Evolutionary conservation across 2,888 invertebrate species (phyloP).

Genomic region (Chirona hameri): DNA sequence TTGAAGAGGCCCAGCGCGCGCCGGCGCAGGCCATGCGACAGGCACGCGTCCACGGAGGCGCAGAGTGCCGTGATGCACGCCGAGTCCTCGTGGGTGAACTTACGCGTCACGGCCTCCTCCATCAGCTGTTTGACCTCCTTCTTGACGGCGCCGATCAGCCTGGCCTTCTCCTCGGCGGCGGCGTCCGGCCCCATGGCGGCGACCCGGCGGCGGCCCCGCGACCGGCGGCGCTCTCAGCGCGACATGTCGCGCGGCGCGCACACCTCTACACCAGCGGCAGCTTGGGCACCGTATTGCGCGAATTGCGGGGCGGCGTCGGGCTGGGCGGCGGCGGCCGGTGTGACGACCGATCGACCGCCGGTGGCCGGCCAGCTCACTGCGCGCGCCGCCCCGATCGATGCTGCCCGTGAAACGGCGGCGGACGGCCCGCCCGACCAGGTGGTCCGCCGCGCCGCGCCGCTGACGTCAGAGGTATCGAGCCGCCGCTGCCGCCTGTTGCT

Average conservation of each 20-base stretch:
- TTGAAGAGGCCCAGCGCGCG: slow-evolving; percentile 73
- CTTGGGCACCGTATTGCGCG: background rate
- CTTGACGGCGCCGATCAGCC: slow-evolving; percentile 26
- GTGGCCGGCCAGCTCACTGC: background rate
- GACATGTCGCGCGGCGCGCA: background rate
- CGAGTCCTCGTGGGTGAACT: slow-evolving; percentile 47
- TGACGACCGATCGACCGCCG: slow-evolving; percentile 1
- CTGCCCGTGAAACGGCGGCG: background rate
- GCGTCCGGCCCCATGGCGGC: background rate
- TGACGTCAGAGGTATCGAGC: slow-evolving; percentile 23
- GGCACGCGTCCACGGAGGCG: slow-evolving; percentile 39
- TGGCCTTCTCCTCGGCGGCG: background rate
- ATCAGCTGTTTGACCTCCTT: slow-evolving; percentile 83
- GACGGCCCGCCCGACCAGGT: background rate
- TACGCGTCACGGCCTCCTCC: slow-evolving; percentile 92
- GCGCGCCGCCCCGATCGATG: slow-evolving; percentile 44
- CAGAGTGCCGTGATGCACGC: slow-evolving; percentile 39
- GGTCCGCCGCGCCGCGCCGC: background rate
- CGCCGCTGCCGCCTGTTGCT: background rate
- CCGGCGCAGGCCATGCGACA: slow-evolving; percentile 52
- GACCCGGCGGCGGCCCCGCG: slow-evolving; percentile 52
- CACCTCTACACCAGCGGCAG: background rate
- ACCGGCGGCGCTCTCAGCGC: background rate
- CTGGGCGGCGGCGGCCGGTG: background rate
- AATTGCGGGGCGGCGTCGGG: slow-evolving; percentile 47